These are phyloP conservation scores for Sylvicola fuscatus DNA, from an alignment of 2,888 invertebrate species.

Conservation along the genomic window DNA sequence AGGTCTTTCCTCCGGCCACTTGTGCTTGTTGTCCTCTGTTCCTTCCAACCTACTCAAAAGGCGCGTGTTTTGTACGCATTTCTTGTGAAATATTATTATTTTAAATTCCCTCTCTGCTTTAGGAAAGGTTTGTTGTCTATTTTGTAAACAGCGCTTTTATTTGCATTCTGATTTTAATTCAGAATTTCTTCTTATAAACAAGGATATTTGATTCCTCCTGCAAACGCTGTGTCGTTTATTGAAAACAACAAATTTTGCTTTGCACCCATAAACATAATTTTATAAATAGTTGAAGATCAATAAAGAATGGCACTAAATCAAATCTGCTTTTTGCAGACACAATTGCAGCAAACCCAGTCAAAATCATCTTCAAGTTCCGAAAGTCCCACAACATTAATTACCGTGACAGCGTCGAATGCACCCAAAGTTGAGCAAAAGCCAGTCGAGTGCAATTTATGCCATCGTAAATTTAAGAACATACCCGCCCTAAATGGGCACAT, in stretches of 20 bases:
- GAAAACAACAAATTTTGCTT: too few relatives aligned
- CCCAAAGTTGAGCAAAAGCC: constrained; percentile 51
- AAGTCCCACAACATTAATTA: background rate
- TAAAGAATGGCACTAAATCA: background rate
- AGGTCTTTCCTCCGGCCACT: too few relatives aligned
- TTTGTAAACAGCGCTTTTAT: too few relatives aligned
- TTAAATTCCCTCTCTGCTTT: too few relatives aligned
- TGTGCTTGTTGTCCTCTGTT: too few relatives aligned
- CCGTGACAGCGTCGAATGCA: constrained; percentile 13
- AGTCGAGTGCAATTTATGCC: constrained; percentile 88
- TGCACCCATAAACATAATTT: too few relatives aligned
- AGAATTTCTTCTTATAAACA: too few relatives aligned
- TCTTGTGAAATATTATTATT: too few relatives aligned
- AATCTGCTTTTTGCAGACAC: constrained; percentile 10
- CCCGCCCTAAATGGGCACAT: constrained; percentile 96
- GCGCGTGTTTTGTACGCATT: too few relatives aligned
- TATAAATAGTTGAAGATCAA: background rate
- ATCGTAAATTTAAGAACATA: constrained; percentile 91
- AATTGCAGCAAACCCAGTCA: constrained; percentile 13
- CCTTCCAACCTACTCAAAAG: too few relatives aligned
- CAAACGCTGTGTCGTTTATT: background rate
- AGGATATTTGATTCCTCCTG: background rate
- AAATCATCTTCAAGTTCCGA: constrained; percentile 4
- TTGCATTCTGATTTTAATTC: too few relatives aligned
- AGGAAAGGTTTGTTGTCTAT: too few relatives aligned